Evolutionary conservation across 2,113 vertebrate genomes (phyloP), one percentile per base, ranked within the genome.

Genomic region (Glaucomys volans): DNA sequence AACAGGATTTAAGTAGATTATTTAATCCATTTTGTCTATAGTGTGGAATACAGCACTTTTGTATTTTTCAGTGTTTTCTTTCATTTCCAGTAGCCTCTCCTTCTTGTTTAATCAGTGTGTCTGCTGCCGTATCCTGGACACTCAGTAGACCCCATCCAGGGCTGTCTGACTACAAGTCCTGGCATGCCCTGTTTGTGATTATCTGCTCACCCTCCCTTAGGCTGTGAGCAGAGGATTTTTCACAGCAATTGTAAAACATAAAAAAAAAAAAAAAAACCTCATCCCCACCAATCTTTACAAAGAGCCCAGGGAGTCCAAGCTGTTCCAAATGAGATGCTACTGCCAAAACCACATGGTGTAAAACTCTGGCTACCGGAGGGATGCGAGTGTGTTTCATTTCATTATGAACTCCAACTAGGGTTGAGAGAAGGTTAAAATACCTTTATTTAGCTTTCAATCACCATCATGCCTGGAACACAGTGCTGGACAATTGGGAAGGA

Each of bases 171-270:
- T 96, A 92, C 69, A 72, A 95, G 94, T 86, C 92, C 76, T 24
- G 72, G 89, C 57, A 1, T 28, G 50, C 28, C 64, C 18, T 0
- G 0, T 87, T 62, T 94, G 81, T 96, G 88, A 80, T 84, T 91
- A 85, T 94, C 97, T 95, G 11, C 50, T 97, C 88, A 47, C 95
- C 95, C 59, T 87, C 92, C 90, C 86, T 84, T 75, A 59, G 93
- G 93, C 91, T 98, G 92, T 96, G 95, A 98, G 97, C 85, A 96
- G 75, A 94, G 62, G 52, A 86, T 76, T 94, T 95, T 97, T 75
- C 81, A 85, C 94, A 98, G 96, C 97, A 97, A 90, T 94, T 96
- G 76, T 97, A 86, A 98, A 97, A 88, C 95, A 97, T 89, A 82
- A 90, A 97, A 90, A 97, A 69, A 97, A 92, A 47, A 47, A 47